Conservation (phyloP, 2,888 invertebrate genomes). For the Monochamus alternatus region DNA sequence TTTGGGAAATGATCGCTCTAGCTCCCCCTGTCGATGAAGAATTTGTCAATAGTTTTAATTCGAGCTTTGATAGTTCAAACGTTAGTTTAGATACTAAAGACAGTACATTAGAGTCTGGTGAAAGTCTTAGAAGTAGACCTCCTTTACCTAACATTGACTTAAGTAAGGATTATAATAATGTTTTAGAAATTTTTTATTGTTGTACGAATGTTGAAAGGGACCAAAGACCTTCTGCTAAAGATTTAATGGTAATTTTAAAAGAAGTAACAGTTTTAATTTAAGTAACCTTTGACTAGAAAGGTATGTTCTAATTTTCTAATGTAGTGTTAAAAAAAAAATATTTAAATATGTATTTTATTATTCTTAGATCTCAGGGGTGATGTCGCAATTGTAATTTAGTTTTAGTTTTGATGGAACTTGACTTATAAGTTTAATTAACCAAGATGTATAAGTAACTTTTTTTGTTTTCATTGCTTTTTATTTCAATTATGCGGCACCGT, state of each 20-base stretch:
- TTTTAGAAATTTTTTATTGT: slow-evolving; percentile 80
- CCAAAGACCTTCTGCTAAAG: slow-evolving; percentile 75
- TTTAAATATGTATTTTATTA: too few relatives aligned
- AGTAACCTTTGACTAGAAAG: too few relatives aligned
- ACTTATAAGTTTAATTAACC: too few relatives aligned
- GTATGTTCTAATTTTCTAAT: too few relatives aligned
- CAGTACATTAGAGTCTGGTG: slow-evolving; percentile 38
- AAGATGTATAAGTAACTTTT: too few relatives aligned
- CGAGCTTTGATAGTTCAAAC: slow-evolving; percentile 66
- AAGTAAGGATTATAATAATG: slow-evolving; percentile 75
- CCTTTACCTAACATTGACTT: slow-evolving; percentile 75
- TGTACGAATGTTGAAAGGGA: slow-evolving; percentile 79
- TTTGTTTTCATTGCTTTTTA: too few relatives aligned
- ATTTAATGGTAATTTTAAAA: slow-evolving; percentile 35
- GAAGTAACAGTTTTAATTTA: not conserved
- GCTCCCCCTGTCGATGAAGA: slow-evolving; percentile 74
- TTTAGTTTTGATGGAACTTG: too few relatives aligned
- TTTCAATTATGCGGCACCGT: too few relatives aligned
- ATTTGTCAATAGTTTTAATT: slow-evolving; percentile 64
- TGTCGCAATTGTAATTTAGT: too few relatives aligned
- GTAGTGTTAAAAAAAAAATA: too few relatives aligned
- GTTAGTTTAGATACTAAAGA: slow-evolving; percentile 37
- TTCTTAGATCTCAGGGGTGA: too few relatives aligned
- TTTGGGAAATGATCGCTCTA: slow-evolving; percentile 88
- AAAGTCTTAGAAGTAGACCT: slow-evolving; percentile 76